Evolutionary conservation across 2,113 vertebrate species (phyloP), one percentile per base, ranked within the genome.

Genomic region (Lasiurus cinereus): DNA sequence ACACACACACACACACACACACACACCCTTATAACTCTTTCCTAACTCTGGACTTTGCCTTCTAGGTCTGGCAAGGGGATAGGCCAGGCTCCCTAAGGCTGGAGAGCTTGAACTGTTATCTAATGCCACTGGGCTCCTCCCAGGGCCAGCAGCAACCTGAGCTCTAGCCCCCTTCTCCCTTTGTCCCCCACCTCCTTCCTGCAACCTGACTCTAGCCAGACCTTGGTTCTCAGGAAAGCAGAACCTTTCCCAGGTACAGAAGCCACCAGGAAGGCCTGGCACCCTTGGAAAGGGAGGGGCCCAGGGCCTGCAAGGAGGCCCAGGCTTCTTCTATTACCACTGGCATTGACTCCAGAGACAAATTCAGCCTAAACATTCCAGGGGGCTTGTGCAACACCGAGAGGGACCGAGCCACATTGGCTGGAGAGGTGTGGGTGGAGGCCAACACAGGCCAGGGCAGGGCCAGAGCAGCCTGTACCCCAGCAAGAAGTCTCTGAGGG

Each of bases 141-240:
- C 73, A 56, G 78, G 72, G 46, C 19, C 5, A 31, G 50, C 27
- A 9, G 84, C 50, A 90, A 85, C 62, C 50, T 54, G 93, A 96
- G 79, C 89, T 33, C 54, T 48, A 19, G 24, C 6, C 16, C 14
- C 12, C 24, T 70, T 52, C 22, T 50, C 22, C 2, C 9, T n/a
- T 36, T 8, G 31, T 67, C 76, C 43, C 43, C 27, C 31, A 56
- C 1, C 14, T 9, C 4, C 78, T 46, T 18, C 39, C n/a, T 13
- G 93, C 56, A 96, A 96, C 88, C 70, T 3, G 88, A 97, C 69
- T 33, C 78, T 11, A 12, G 6, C 62, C 39, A 43, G 78, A 31
- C 33, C n/a, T 36, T 6, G 31, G 77, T 85, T 96, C 94, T 88
- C 89, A 95, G 69, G 94, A 88, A 95, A 97, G 73, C 33, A 13